Evolutionary conservation across 2,888 invertebrate species (phyloP).

Genomic region (Lasius platythorax): DNA sequence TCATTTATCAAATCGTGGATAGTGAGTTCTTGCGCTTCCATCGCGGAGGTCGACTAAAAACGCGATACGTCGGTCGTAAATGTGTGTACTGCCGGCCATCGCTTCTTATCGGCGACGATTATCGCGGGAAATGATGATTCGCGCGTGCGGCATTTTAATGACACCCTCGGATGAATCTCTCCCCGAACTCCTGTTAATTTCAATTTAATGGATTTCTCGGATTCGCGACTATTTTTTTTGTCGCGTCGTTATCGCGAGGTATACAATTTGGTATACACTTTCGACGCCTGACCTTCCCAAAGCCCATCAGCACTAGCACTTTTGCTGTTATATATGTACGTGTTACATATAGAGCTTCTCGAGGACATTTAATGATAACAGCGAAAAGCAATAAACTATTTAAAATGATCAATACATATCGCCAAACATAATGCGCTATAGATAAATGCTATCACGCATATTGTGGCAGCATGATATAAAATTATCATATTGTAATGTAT

Average conservation of each 20-base stretch:
- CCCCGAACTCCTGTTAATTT: slow-evolving; percentile 33
- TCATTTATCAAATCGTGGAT: slow-evolving; percentile 57
- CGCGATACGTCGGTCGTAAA: slow-evolving; percentile 44
- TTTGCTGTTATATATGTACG: not conserved
- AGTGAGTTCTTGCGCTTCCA: slow-evolving; percentile 47
- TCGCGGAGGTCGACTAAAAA: slow-evolving; percentile 40
- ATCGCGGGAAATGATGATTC: slow-evolving; percentile 50
- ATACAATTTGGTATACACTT: slow-evolving; percentile 26
- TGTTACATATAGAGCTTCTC: not conserved
- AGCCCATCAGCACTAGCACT: slow-evolving; percentile 1
- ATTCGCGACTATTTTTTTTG: slow-evolving; percentile 35
- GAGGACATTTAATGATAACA: slow-evolving; percentile 3
- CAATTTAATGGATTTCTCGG: slow-evolving; percentile 50
- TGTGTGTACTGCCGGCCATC: slow-evolving; percentile 42
- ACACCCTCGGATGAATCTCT: slow-evolving; percentile 27
- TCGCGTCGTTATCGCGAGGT: slow-evolving; percentile 22
- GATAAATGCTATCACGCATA: not conserved
- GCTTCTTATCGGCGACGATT: slow-evolving; percentile 52
- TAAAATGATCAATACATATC: not conserved
- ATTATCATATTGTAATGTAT: not conserved
- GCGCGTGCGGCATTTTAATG: slow-evolving; percentile 51
- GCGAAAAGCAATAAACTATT: not conserved
- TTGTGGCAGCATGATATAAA: not conserved
- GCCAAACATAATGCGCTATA: not conserved
- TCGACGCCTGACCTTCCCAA: not conserved